These are phyloP conservation scores for Oncorhynchus keta DNA, from an alignment of 2,113 vertebrate genomes.

Conservation along the genomic window DNA sequence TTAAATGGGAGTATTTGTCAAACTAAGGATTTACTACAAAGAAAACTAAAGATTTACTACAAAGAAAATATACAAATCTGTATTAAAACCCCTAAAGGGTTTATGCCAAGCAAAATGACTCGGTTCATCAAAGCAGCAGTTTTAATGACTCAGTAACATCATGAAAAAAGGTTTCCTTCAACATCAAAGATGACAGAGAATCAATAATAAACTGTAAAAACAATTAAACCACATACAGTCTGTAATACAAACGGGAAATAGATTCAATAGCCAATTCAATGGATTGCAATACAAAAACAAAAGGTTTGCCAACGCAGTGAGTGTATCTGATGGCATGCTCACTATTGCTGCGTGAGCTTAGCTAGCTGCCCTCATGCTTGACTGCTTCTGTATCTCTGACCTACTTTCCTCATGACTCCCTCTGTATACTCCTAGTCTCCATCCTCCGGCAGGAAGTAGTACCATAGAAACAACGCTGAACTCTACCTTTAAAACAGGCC, in stretches of 20 bases:
- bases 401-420: slow-evolving; percentile 63
- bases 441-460: slow-evolving; percentile 21
- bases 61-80: not conserved
- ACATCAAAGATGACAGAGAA: not conserved
- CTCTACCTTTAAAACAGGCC: slow-evolving; percentile 35
- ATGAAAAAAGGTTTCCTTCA: not conserved
- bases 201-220: not conserved
- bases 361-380: slow-evolving; percentile 61
- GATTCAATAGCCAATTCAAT: not conserved
- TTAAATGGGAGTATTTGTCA: not conserved
- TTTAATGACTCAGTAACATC: not conserved
- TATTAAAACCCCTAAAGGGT: not conserved
- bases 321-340: not conserved
- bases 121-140: not conserved
- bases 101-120: not conserved
- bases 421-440: slow-evolving; percentile 14
- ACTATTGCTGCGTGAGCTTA: slow-evolving; percentile 8
- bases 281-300: not conserved
- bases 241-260: not conserved
- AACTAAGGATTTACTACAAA: not conserved
- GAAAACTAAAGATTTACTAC: not conserved
- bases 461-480: slow-evolving; percentile 3
- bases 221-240: not conserved
- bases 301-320: not conserved
- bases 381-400: slow-evolving; percentile 65